Conservation (phyloP, 2,113 vertebrate genomes). For the Oncorhynchus gorbuscha region DNA sequence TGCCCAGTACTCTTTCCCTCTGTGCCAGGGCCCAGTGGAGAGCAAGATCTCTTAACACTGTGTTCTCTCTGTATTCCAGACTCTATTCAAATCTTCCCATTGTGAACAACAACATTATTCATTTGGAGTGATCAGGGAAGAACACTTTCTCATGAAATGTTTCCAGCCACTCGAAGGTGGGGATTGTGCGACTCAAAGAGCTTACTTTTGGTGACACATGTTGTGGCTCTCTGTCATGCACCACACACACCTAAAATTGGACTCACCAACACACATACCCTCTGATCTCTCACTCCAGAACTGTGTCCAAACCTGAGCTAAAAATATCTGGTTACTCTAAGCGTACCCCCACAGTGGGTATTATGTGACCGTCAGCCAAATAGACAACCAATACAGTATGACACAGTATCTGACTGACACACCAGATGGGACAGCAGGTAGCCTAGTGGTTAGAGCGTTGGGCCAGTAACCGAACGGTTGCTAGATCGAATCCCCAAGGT, state of each 20-base stretch:
- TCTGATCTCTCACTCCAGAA: background rate
- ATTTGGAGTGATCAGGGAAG: background rate
- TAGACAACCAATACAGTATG: background rate
- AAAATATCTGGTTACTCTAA: constrained; percentile 24
- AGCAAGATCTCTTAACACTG: too few species aligned
- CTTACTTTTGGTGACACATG: background rate
- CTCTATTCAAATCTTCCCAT: too few species aligned
- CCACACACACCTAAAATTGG: background rate
- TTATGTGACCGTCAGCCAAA: constrained; percentile 37
- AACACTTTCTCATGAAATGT: background rate
- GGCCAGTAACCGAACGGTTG: too few species aligned
- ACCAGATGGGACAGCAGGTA: constrained; percentile 30
- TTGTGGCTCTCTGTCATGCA: background rate
- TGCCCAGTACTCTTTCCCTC: too few species aligned
- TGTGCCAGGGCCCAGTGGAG: too few species aligned
- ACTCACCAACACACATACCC: background rate
- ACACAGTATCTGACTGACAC: background rate
- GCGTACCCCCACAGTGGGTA: constrained; percentile 28
- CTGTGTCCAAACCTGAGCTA: background rate
- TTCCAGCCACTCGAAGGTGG: background rate
- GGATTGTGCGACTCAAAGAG: background rate
- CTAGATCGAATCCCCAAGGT: too few species aligned
- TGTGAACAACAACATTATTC: too few species aligned
- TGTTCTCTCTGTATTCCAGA: too few species aligned
- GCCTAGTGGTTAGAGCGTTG: too few species aligned